Evolutionary conservation across 2,113 vertebrate species (phyloP), one percentile per base, ranked within the genome.

Genomic region (Podarcis muralis): DNA sequence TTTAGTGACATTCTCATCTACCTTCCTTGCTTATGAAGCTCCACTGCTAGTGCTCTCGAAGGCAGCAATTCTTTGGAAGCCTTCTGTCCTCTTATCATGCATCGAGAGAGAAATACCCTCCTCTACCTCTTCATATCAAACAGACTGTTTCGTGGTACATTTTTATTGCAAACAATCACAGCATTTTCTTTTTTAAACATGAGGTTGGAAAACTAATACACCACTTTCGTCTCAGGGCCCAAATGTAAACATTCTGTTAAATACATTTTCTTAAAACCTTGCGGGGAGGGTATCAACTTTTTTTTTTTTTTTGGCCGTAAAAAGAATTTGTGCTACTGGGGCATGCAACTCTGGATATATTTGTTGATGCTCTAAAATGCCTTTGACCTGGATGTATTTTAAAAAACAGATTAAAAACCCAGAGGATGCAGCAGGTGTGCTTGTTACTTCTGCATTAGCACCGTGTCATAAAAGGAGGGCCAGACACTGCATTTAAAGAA

Each of bases 371-470:
- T 93, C 92, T n/a, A 68, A 89, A 88, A 94, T n/a, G 83, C 59
- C 93, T 62, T 92, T 77, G 88, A 93, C 94, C 93, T 93, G 86
- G 87, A 92, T 92, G 90, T 95, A 94, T 91, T 75, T 40, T 87
- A 86, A 86, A 85, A 94, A 95, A 95, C 94, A 90, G 88, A 92
- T 93, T 92, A 94, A 95, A 95, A 95, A 84, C 80, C 92, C 94
- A 90, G 91, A 95, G 93, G 92, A 91, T 90, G 94, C 92, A 68
- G 93, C 88, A 93, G 91, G 91, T 25, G 91, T 94, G 91, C 88
- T 94, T 92, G 88, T 92, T 92, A 93, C 94, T 87, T 94, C 92
- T 94, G 91, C 0, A 43, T 93, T 95, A 96, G 95, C 93, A 93
- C 90, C 85, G 35, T 93, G 90, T 94, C 95, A 93, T 95, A 95